These are phyloP conservation scores for Cyphomyrus plagiostoma DNA, from an alignment of 2,113 vertebrate genomes.

Conservation along the genomic window DNA sequence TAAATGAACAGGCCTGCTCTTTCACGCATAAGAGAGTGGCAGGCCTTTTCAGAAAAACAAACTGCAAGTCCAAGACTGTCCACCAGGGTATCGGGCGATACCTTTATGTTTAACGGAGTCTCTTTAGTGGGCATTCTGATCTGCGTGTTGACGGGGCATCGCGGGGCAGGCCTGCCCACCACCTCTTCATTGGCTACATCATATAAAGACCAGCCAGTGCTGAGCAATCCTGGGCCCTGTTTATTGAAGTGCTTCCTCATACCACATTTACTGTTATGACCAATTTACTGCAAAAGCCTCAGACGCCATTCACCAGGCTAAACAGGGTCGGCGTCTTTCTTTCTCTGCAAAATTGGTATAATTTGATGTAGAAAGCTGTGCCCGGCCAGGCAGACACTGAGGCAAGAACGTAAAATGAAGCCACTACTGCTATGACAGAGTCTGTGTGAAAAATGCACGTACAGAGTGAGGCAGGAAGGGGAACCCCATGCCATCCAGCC, in stretches of 20 bases:
- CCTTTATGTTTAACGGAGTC: background rate
- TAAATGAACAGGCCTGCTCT: constrained; percentile 56
- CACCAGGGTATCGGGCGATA: background rate
- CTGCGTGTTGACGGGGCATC: constrained; percentile 8
- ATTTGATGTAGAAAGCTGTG: constrained; percentile 57
- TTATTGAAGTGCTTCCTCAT: constrained; percentile 67
- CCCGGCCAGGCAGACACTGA: constrained; percentile 32
- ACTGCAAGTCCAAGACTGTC: constrained; percentile 55
- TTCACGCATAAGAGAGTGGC: constrained; percentile 60
- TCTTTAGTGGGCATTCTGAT: background rate
- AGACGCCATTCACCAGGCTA: constrained; percentile 46
- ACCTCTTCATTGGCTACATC: background rate
- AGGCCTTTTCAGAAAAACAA: constrained; percentile 54
- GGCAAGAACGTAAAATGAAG: constrained; percentile 29
- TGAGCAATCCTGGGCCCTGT: constrained; percentile 64
- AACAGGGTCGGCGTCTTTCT: constrained; percentile 65
- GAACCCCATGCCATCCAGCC: background rate
- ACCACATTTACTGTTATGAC: constrained; percentile 65
- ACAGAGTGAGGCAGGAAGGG: background rate
- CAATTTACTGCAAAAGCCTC: constrained; percentile 63
- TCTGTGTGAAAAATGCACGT: background rate
- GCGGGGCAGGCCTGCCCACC: constrained; percentile 29
- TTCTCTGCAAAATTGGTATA: constrained; percentile 67
- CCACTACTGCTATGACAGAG: too few relatives aligned
- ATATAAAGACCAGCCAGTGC: constrained; percentile 41